Evolutionary conservation across 2,113 vertebrate genomes (phyloP).

Genomic region (Ibidorhyncha struthersii): DNA sequence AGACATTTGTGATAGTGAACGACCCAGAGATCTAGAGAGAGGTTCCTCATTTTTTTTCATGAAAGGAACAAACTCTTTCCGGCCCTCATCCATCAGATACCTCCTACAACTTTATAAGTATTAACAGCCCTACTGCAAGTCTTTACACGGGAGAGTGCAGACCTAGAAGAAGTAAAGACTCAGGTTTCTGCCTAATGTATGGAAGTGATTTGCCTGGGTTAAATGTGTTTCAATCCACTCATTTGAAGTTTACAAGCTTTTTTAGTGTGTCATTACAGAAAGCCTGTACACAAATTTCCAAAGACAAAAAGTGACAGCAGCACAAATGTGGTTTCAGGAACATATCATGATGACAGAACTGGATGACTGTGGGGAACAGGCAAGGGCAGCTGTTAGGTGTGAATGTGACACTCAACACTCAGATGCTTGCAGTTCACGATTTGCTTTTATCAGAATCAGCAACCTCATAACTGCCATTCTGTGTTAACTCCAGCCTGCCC

Average conservation of each 20-base stretch:
- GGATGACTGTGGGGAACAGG: conserved; percentile 36
- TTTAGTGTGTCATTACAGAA: neutral
- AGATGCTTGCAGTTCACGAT: conserved; percentile 67
- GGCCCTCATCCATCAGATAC: neutral
- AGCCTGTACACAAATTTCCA: neutral
- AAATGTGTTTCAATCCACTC: neutral
- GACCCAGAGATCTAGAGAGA: neutral
- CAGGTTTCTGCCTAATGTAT: neutral
- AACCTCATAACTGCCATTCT: conserved; percentile 62
- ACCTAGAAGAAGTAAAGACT: neutral
- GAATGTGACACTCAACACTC: conserved; percentile 55
- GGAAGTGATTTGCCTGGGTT: neutral
- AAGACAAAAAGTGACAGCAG: conserved; percentile 27
- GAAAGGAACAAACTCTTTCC: neutral
- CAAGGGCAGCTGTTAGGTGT: conserved; percentile 43
- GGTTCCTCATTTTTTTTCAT: neutral
- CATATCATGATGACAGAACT: conserved; percentile 16
- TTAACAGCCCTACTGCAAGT: neutral
- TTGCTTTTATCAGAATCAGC: conserved; percentile 61
- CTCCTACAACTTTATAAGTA: neutral
- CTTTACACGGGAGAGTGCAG: neutral
- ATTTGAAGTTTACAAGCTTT: neutral
- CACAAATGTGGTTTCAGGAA: conserved; percentile 13
- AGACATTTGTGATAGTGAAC: neutral
- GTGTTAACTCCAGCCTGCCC: conserved; percentile 64